Conservation (phyloP, 1,140 invertebrate species). For the Caerostris darwini region DNA sequence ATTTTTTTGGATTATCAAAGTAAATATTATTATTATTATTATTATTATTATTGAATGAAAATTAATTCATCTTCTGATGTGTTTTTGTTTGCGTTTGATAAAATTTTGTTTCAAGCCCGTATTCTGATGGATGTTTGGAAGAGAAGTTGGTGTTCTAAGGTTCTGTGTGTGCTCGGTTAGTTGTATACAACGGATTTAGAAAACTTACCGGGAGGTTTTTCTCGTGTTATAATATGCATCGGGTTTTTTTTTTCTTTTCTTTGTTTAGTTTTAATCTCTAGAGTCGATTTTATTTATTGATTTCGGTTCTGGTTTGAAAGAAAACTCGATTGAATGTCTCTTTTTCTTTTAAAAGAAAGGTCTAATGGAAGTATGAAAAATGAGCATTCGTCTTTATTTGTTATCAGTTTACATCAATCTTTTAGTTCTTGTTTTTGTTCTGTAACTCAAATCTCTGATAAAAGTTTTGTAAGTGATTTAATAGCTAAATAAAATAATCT, state of each 20-base stretch:
- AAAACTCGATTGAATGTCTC: not conserved
- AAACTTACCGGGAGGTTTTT: not conserved
- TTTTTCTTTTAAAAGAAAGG: not conserved
- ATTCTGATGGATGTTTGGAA: slow-evolving; percentile 48
- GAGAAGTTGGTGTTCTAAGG: not conserved
- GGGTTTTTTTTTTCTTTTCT: too few relatives aligned
- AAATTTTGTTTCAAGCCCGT: slow-evolving; percentile 25
- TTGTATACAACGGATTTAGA: slow-evolving; percentile 47
- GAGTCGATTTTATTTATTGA: slow-evolving; percentile 44
- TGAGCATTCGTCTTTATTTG: slow-evolving; percentile 7
- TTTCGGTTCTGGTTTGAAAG: not conserved
- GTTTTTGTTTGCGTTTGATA: too few relatives aligned
- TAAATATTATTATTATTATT: too few relatives aligned
- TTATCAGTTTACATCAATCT: not conserved
- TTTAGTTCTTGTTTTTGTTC: not conserved
- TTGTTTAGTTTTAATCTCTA: slow-evolving; percentile 38
- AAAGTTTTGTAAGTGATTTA: too few relatives aligned
- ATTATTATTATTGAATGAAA: too few relatives aligned
- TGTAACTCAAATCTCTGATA: too few relatives aligned
- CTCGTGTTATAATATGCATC: not conserved
- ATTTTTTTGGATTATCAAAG: too few relatives aligned
- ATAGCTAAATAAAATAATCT: too few relatives aligned
- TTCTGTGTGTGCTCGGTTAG: not conserved
- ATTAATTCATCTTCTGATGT: too few relatives aligned
- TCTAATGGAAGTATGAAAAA: slow-evolving; percentile 32